Evolutionary conservation across 2,797 vertebrate genomes (phyloP).

Genomic region (Lithobates pipiens): DNA sequence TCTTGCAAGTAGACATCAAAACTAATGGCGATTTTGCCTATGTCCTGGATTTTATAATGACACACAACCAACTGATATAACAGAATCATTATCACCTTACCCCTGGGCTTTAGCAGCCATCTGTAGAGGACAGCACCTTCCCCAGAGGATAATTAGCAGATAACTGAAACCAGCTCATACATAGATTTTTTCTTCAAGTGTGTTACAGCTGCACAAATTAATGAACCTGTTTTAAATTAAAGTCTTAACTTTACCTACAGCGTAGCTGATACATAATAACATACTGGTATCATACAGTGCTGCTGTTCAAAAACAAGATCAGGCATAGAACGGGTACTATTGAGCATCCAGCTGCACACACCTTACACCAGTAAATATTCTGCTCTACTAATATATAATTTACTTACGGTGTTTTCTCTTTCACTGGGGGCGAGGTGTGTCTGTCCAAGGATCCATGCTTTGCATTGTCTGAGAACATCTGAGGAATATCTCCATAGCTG

Average conservation of each 20-base stretch:
- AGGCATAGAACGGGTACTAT: too few species aligned
- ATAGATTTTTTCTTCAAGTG: not conserved
- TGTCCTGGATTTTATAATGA: not conserved
- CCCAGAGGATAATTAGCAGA: not conserved
- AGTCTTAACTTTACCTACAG: not conserved
- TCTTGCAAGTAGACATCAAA: not conserved
- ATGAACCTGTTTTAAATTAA: not conserved
- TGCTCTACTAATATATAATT: slow-evolving; percentile 3
- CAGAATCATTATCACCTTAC: not conserved
- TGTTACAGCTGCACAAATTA: not conserved
- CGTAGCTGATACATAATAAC: too few species aligned
- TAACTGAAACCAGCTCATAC: not conserved
- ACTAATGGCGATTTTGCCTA: not conserved
- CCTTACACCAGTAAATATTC: not conserved
- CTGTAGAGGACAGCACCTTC: slow-evolving; percentile 6
- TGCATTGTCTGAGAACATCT: slow-evolving; percentile 78
- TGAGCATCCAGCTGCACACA: too few species aligned
- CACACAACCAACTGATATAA: not conserved
- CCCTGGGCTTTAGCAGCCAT: not conserved
- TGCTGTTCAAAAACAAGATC: too few species aligned
- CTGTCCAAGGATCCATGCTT: slow-evolving; percentile 71
- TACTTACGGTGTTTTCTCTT: slow-evolving; percentile 84
- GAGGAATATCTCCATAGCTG: slow-evolving; percentile 71
- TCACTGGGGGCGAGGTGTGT: slow-evolving; percentile 81
- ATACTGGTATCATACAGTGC: too few species aligned